Percentiles rank a stretch among this genome's conserved stretches.
Evolutionary conservation across 2,113 vertebrate genomes (phyloP).

Genomic region (Oenanthe oenanthe): DNA sequence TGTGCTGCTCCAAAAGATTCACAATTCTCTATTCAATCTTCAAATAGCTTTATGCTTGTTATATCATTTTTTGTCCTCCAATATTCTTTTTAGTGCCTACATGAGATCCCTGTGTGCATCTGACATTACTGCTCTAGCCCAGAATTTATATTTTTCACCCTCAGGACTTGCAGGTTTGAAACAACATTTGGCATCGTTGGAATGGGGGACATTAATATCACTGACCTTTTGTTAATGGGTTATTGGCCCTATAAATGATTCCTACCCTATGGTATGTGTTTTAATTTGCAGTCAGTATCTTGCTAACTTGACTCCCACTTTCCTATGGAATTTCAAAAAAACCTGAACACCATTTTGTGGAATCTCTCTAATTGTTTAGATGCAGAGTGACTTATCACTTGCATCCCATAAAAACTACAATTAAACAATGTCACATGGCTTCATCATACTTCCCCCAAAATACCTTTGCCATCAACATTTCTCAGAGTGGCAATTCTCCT

Average conservation of each 20-base stretch:
- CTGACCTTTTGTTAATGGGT: background rate
- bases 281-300: background rate
- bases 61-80: background rate
- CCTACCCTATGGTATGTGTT: background rate
- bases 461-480: slow-evolving; percentile 17
- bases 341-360: background rate
- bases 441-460: background rate
- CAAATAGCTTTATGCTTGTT: background rate
- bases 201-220: background rate
- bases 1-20: background rate
- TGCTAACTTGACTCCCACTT: background rate
- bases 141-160: background rate
- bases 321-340: background rate
- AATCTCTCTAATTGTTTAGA: background rate
- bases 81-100: background rate
- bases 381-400: background rate
- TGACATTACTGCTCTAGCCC: background rate
- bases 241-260: background rate
- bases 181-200: background rate
- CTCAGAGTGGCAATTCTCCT: background rate
- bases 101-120: background rate
- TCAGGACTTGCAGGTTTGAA: background rate
- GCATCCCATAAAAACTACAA: background rate
- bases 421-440: slow-evolving; percentile 9
- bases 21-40: background rate